phyloP scores from a whole-genome alignment of 2,113 vertebrate genomes.

The Pristiophorus japonicus region DNA sequence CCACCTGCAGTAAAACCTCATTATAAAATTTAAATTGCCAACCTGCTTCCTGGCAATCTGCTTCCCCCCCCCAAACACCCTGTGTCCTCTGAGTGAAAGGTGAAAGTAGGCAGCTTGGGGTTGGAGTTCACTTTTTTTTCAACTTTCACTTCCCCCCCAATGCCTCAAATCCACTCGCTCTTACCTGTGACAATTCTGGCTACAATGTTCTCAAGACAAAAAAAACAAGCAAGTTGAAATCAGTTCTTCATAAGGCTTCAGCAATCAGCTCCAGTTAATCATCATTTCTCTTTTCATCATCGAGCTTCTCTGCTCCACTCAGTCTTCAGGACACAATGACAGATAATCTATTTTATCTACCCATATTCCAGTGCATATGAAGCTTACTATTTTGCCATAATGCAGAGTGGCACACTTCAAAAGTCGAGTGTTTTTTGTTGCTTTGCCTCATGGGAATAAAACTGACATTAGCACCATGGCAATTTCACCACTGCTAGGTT shows the following conservation, averaged over 20 bases:
- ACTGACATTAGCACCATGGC: constrained; percentile 4
- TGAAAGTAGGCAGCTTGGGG: too few relatives aligned
- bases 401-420: background rate
- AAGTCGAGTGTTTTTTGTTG: background rate
- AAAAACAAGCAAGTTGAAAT: background rate
- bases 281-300: too few relatives aligned
- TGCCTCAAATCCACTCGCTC: too few relatives aligned
- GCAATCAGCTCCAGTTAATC: background rate
- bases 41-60: too few relatives aligned
- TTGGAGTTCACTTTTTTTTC: too few relatives aligned
- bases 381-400: background rate
- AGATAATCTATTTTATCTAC: background rate
- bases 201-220: background rate
- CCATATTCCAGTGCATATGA: background rate
- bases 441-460: constrained; percentile 17
- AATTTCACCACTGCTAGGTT: background rate
- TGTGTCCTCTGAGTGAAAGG: too few relatives aligned
- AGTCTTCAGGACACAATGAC: background rate
- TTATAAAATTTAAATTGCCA: too few relatives aligned
- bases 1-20: too few relatives aligned
- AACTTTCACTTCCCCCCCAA: too few relatives aligned
- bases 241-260: background rate
- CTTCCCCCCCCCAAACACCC: too few relatives aligned
- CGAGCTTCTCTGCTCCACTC: background rate
- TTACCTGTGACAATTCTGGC: too few relatives aligned